Base-by-base conservation (phyloP, 2,113 vertebrate species). In the Tetrao urogallus region DNA sequence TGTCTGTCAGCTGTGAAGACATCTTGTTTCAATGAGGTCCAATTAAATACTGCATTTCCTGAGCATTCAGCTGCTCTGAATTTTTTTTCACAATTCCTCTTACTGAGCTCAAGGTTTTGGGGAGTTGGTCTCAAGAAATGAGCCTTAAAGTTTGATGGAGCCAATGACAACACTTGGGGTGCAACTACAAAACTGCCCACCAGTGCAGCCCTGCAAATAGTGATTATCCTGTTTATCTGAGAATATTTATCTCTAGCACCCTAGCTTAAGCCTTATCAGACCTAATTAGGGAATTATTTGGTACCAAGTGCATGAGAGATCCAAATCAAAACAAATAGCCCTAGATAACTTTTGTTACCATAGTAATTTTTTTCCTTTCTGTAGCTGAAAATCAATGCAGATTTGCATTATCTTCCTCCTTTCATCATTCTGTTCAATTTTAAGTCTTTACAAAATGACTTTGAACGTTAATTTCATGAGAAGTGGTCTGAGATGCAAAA, bases 211-310 rank as follows among this genome's bases (percentile, higher is more conserved):
- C 38, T 42, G 50, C 47, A 14, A 6, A 10, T 30, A 64, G 22
- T n/a, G 84, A 86, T 95, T 66, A 82, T 69, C 89, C 64, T 70
- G 75, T 42, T 64, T n/a, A 64, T 47, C 75, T 60, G 72, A 64
- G 69, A 91, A 91, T 91, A 88, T 94, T 93, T 90, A 47, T 82
- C 94, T 91, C 86, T 57, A 47, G 48, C 71, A 18, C 78, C 83
- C 67, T 63, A 95, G 84, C 89, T 89, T 79, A 91, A 91, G 92
- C 64, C 74, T 92, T 86, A 86, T 77, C 87, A 95, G 89, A 47
- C 82, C 18, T 71, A 73, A 88, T 86, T 60, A 93, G 67, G 67
- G 89, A 85, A 66, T 80, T 63, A 71, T 78, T 91, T 89, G 43
- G 34, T 85, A 66, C 67, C 48, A 38, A 90, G 50, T 34, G 50